A percentile compares a stretch with the other conserved stretches of the same genome.
Evolutionary conservation across 2,888 invertebrate genomes (phyloP).

Genomic region (Nezara viridula): DNA sequence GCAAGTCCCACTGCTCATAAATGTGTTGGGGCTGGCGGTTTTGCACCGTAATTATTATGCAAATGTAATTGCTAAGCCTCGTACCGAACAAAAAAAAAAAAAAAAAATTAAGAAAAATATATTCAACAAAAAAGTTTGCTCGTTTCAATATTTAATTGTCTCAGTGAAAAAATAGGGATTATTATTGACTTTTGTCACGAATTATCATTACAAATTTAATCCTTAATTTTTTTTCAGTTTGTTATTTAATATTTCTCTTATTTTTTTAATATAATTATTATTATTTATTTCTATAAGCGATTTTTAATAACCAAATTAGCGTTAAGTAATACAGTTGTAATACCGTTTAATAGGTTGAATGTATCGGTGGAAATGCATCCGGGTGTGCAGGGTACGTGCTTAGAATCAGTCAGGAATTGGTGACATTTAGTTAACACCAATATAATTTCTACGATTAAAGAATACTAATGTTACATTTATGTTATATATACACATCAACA

Average conservation of each 20-base stretch:
- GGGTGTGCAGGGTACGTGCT: background rate
- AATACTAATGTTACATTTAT: background rate
- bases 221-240: background rate
- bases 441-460: background rate
- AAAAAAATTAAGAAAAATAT: background rate
- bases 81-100: background rate
- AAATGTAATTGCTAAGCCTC: slow-evolving; percentile 22
- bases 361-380: background rate
- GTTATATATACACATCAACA: background rate
- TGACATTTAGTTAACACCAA: background rate
- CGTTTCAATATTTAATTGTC: background rate
- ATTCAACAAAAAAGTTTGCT: background rate
- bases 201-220: background rate
- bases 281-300: background rate
- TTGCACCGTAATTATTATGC: slow-evolving; percentile 31
- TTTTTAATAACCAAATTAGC: background rate
- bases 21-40: slow-evolving; percentile 14
- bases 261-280: background rate
- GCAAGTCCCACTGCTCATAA: slow-evolving; percentile 16
- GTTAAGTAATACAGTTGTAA: background rate
- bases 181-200: background rate
- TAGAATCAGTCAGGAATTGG: background rate
- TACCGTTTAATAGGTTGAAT: background rate
- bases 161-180: background rate
- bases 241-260: background rate